Evolutionary conservation across 2,888 invertebrate genomes (phyloP).

Genomic region (Eretmocerus hayati): DNA sequence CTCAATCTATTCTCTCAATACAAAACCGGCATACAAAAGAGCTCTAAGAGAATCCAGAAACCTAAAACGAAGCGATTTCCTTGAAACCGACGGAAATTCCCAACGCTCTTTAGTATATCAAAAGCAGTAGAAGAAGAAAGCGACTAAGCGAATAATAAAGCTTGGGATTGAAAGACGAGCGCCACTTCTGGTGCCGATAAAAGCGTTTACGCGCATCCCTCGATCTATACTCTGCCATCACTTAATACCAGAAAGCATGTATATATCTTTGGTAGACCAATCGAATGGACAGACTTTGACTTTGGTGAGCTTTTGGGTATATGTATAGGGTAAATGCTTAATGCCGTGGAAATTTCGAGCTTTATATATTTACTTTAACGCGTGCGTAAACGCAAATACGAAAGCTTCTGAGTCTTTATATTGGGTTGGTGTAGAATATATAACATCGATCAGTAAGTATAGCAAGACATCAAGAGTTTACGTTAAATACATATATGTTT

Average conservation of each 20-base stretch:
- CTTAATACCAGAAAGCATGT: neutral
- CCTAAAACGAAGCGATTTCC: neutral
- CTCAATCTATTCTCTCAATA: too few species aligned
- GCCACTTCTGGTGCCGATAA: slow-evolving; percentile 6
- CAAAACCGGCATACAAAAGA: too few species aligned
- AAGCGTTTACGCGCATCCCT: slow-evolving; percentile 9
- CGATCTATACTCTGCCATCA: neutral
- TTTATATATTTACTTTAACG: slow-evolving; percentile 45
- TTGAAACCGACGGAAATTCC: neutral
- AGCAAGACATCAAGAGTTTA: too few species aligned
- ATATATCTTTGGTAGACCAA: slow-evolving; percentile 12
- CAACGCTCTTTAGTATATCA: neutral
- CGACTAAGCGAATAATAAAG: slow-evolving; percentile 15
- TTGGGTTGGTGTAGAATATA: too few species aligned
- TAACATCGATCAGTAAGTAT: too few species aligned
- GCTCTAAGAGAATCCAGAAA: neutral
- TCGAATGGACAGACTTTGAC: slow-evolving; percentile 21
- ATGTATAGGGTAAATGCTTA: slow-evolving; percentile 34
- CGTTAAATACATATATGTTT: too few species aligned
- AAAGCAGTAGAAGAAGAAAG: too few species aligned
- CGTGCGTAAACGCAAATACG: slow-evolving; percentile 39
- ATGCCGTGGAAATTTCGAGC: slow-evolving; percentile 39
- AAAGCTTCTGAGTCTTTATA: slow-evolving; percentile 37
- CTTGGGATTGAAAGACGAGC: slow-evolving; percentile 4
- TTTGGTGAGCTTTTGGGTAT: too few species aligned